phyloP scores from a whole-genome alignment of 2,888 invertebrate species.

The Cyclophora albipunctata region DNA sequence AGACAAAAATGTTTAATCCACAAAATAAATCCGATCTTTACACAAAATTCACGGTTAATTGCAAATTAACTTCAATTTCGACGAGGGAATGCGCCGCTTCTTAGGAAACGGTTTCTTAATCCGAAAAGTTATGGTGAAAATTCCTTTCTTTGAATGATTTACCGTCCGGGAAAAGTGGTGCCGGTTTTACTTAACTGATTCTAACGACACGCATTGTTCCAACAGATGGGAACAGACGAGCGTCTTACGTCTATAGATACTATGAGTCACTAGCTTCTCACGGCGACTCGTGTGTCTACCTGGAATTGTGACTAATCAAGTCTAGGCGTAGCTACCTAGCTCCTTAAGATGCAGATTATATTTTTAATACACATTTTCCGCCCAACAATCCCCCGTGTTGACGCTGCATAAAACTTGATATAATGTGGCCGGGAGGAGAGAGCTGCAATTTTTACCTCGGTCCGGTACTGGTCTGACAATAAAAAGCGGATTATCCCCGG shows the following conservation, averaged over 20 bases:
- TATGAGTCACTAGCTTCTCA: constrained; percentile 54
- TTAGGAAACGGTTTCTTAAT: constrained; percentile 5
- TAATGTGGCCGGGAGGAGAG: constrained; percentile 27
- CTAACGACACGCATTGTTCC: constrained; percentile 19
- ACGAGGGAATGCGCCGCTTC: constrained; percentile 11
- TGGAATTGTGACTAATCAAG: constrained; percentile 53
- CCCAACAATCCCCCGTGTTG: constrained; percentile 5
- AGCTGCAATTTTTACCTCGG: constrained; percentile 29
- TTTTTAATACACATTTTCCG: constrained; percentile 12
- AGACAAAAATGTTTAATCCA: constrained; percentile 20
- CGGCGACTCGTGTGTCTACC: constrained; percentile 34
- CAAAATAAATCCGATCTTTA: constrained; percentile 20
- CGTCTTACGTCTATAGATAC: constrained; percentile 23
- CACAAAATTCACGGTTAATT: constrained; percentile 22
- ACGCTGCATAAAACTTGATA: constrained; percentile 23
- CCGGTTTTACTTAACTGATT: constrained; percentile 20
- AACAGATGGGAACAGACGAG: constrained; percentile 14
- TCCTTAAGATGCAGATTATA: constrained; percentile 17
- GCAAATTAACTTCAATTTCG: constrained; percentile 18
- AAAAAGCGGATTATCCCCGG: constrained; percentile 57
- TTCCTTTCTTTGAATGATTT: constrained; percentile 15
- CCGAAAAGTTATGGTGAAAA: constrained; percentile 15
- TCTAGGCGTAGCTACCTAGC: constrained; percentile 18
- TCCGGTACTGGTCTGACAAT: constrained; percentile 34
- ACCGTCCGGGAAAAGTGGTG: constrained; percentile 13